A percentile compares a stretch with the other conserved stretches of the same genome.
phyloP scores from a whole-genome alignment of 2,888 invertebrate species.

The Lypha dubia region DNA sequence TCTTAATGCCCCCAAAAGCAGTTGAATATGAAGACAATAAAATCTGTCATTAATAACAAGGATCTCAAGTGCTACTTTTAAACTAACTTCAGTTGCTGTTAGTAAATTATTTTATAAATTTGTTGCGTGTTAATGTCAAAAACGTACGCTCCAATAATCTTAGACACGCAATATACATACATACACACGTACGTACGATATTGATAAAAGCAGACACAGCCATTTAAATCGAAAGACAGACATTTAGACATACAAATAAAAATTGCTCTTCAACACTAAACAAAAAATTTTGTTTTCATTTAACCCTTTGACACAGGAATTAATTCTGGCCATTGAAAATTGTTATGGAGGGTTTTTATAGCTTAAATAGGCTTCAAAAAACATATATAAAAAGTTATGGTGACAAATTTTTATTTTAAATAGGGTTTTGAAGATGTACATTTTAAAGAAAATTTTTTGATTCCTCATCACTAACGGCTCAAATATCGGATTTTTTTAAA shows the following conservation, averaged over 20 bases:
- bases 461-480: no score
- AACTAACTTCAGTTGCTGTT: constrained; percentile 12
- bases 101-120: constrained; percentile 68
- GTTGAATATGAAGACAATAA: constrained; percentile 40
- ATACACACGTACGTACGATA: constrained; percentile 2
- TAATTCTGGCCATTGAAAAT: no score
- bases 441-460: no score
- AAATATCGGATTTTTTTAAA: no score
- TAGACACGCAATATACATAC: constrained; percentile 65
- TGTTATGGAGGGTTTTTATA: no score
- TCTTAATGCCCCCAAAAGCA: no score
- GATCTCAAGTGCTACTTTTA: constrained; percentile 30
- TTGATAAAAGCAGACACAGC: constrained; percentile 43
- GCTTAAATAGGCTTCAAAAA: no score
- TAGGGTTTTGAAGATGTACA: no score
- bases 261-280: constrained; percentile 30
- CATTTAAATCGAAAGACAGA: constrained; percentile 14
- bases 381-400: no score
- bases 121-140: constrained; percentile 70
- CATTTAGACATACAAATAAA: constrained; percentile 22
- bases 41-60: constrained; percentile 49
- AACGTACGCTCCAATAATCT: constrained; percentile 68
- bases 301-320: no score
- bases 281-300: constrained; percentile 27
- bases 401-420: no score